phyloP scores from a whole-genome alignment of 2,888 invertebrate genomes.

The Gari tellinella region DNA sequence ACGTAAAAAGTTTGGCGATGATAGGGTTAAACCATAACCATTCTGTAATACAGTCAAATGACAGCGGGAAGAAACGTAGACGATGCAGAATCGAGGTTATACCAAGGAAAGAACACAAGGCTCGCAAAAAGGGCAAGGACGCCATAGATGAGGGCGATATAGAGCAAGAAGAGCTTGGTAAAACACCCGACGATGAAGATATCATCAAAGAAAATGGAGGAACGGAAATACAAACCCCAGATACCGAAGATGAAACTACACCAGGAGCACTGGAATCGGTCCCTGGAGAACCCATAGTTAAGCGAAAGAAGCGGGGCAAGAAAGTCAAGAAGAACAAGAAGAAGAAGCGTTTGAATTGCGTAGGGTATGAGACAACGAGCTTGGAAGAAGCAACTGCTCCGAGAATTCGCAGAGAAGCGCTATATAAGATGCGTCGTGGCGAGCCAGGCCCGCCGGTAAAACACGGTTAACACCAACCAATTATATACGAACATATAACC shows the following conservation, averaged over 20 bases:
- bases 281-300: constrained; percentile 42
- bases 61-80: constrained; percentile 38
- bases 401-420: too few species aligned
- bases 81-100: constrained; percentile 58
- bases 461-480: too few species aligned
- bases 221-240: constrained; percentile 43
- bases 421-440: too few species aligned
- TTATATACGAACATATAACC: too few species aligned
- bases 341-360: neutral
- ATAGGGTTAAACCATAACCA: neutral
- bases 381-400: too few species aligned
- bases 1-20: too few species aligned
- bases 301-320: constrained; percentile 36
- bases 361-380: too few species aligned
- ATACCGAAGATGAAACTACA: constrained; percentile 23
- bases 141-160: neutral
- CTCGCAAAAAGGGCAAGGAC: constrained; percentile 25
- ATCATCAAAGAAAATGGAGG: constrained; percentile 31
- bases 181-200: neutral
- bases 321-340: constrained; percentile 18
- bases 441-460: too few species aligned
- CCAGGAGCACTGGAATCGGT: constrained; percentile 47
- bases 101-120: constrained; percentile 51
- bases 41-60: constrained; percentile 24
- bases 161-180: constrained; percentile 15